Percentiles rank a stretch among this genome's conserved stretches.
Evolutionary conservation across 2,113 vertebrate species (phyloP).

Genomic region (Cyrtonyx montezumae): DNA sequence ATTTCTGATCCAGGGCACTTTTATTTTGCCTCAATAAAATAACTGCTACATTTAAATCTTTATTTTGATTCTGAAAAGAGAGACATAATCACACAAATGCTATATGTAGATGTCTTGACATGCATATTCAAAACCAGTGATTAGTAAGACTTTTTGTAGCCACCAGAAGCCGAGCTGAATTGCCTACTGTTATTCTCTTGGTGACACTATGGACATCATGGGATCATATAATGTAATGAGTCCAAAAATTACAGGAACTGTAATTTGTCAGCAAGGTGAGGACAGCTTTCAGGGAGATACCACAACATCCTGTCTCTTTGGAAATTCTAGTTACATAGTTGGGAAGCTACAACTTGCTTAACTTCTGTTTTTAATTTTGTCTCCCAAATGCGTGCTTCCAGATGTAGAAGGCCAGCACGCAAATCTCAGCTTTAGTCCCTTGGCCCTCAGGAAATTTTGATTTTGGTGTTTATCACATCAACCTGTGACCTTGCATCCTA

Average conservation of each 20-base stretch:
- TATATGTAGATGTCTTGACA: neutral
- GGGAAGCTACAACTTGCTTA: conserved; percentile 22
- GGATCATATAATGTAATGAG: conserved; percentile 4
- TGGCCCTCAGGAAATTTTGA: neutral
- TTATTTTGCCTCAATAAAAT: neutral
- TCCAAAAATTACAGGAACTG: conserved; percentile 52
- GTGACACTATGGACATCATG: neutral
- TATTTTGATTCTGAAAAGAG: conserved; percentile 5
- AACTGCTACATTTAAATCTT: neutral
- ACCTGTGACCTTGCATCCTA: neutral
- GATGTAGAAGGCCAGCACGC: neutral
- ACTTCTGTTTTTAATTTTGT: conserved; percentile 62
- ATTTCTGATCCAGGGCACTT: neutral
- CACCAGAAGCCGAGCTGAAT: conserved; percentile 6
- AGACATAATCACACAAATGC: neutral
- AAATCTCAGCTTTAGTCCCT: neutral
- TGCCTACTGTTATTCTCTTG: neutral
- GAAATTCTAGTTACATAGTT: conserved; percentile 44
- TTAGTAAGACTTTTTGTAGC: neutral
- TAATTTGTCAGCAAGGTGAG: conserved; percentile 60
- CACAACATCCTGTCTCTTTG: conserved; percentile 52
- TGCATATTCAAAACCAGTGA: neutral
- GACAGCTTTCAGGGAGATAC: conserved; percentile 54
- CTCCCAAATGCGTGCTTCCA: conserved; percentile 40
- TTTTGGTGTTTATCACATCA: neutral